Evolutionary conservation across 2,113 vertebrate genomes (phyloP).

Genomic region (Neogobius melanostomus): DNA sequence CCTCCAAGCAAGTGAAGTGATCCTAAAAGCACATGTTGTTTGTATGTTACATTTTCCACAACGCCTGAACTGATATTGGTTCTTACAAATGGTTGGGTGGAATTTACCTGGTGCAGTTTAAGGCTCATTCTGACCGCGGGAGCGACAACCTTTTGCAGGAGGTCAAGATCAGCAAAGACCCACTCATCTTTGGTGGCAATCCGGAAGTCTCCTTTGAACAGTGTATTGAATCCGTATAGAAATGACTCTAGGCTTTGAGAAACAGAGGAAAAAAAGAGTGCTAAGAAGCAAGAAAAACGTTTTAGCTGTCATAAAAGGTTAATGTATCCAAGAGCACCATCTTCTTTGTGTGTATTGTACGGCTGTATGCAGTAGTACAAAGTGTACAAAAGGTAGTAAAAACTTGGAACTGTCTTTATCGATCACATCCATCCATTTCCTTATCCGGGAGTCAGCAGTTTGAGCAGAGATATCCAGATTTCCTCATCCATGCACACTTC

Average conservation of each 20-base stretch:
- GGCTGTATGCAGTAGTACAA: no score
- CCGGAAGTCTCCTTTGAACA: slow-evolving; percentile 97
- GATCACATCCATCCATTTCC: no score
- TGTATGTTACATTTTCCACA: neutral
- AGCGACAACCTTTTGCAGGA: slow-evolving; percentile 92
- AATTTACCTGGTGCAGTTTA: slow-evolving; percentile 91
- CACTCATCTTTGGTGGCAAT: slow-evolving; percentile 92
- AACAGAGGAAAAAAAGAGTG: neutral
- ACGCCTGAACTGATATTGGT: neutral
- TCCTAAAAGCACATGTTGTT: slow-evolving; percentile 72
- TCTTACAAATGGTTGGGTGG: neutral
- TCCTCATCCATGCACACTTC: no score
- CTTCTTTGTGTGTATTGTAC: neutral
- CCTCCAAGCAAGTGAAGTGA: slow-evolving; percentile 97
- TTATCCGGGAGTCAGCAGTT: no score
- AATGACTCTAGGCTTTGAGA: slow-evolving; percentile 90
- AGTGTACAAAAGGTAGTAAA: no score
- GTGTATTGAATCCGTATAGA: slow-evolving; percentile 89
- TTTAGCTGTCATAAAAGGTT: neutral
- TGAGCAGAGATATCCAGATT: no score
- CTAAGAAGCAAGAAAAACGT: neutral
- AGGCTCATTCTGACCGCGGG: slow-evolving; percentile 95
- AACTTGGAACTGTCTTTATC: no score
- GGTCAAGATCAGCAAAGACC: slow-evolving; percentile 95
- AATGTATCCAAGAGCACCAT: neutral